Base-by-base conservation (phyloP, 2,113 vertebrate genomes). In the Elachura formosa region DNA sequence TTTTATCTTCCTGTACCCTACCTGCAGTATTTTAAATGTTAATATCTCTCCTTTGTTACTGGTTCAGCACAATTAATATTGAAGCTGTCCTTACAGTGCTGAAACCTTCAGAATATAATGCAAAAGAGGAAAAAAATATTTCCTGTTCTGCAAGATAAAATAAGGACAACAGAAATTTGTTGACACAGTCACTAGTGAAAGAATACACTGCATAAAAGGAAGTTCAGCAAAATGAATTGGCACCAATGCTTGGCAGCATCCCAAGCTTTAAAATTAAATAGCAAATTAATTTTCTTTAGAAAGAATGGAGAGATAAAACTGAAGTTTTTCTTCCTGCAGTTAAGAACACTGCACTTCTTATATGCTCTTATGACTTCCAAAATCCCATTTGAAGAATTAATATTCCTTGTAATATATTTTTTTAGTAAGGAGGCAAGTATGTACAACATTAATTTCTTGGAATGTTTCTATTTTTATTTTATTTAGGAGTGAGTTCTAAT, bases 181-280 rank as follows among this genome's bases (percentile, higher is more conserved):
- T 89, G 84, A 87, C 41, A 62, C 14, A 66, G 75, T 59, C 43
- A 25, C 71, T 14, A 10, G 34, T 73, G 71, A 87, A 94, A 94
- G 54, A 92, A 87, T 62, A 91, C 10, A 28, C 20, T 77, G n/a
- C 55, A 59, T 33, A 52, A 91, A 87, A 91, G 80, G 91, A 97
- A 95, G 54, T 85, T 85, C 41, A 80, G 46, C 41, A 88, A 80
- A 95, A 93, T 49, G 46, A 94, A 69, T n/a, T 49, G 71, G 54
- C 38, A 87, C 16, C 11, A 49, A 31, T 41, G 46, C 31, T 58
- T 91, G 91, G 89, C 89, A 91, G 25, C 45, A 54, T 59, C 67
- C 71, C 89, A 94, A 63, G 55, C 34, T 87, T 93, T 80, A 83
- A 93, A 87, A 91, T 89, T 38, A 79, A 91, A 87, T 43, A 87